Conservation (phyloP, 2,113 vertebrate species). For the Pteronura brasiliensis region DNA sequence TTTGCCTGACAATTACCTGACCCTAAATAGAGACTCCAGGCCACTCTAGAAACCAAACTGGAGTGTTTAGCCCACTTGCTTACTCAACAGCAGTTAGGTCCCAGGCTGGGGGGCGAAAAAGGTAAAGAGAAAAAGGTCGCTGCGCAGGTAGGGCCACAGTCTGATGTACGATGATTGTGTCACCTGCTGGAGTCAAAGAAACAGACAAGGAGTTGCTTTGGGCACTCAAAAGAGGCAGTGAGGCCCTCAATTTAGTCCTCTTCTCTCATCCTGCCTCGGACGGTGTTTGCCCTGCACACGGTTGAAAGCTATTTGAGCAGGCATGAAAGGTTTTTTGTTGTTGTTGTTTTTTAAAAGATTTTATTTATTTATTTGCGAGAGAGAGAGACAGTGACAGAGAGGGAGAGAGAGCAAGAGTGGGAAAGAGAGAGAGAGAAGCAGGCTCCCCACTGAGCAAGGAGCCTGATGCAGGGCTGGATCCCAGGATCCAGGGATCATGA, state of each 20-base stretch:
- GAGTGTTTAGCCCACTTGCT: not conserved
- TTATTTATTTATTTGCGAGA: no score
- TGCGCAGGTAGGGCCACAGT: not conserved
- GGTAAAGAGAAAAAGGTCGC: not conserved
- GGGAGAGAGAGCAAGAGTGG: no score
- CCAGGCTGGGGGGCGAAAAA: not conserved
- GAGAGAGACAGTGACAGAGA: no score
- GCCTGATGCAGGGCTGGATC: not conserved
- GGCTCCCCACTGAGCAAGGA: not conserved
- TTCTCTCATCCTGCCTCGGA: not conserved
- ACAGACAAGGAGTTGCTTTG: not conserved
- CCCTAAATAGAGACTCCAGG: not conserved
- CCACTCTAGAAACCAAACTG: not conserved
- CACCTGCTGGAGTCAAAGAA: not conserved
- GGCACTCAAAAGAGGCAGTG: no score
- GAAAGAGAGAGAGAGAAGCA: not conserved
- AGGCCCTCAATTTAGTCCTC: not conserved
- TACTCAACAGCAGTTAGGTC: not conserved
- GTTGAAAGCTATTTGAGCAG: constrained; percentile 12
- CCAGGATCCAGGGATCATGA: not conserved
- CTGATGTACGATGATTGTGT: not conserved
- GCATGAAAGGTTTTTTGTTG: not conserved
- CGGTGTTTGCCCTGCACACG: not conserved
- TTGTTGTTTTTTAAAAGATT: no score
- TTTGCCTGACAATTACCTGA: not conserved